phyloP scores from a whole-genome alignment of 2,797 vertebrate genomes.

The Antennarius maculatus region DNA sequence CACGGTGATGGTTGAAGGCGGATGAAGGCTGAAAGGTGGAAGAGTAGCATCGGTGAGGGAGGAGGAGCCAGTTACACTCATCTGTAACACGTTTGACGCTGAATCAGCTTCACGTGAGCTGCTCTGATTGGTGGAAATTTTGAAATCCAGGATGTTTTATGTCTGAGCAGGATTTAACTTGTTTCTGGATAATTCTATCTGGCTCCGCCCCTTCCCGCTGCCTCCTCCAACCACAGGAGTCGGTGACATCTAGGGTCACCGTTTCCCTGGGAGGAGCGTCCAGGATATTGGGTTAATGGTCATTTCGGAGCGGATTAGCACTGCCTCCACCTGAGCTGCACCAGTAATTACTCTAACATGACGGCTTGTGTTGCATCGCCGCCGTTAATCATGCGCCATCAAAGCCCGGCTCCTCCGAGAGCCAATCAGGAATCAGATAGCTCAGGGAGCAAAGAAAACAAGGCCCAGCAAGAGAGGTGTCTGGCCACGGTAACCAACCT shows the following conservation, averaged over 20 bases:
- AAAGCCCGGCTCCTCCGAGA: constrained; percentile 57
- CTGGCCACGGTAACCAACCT: constrained; percentile 66
- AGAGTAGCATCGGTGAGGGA: constrained; percentile 12
- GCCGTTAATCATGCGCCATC: constrained; percentile 77
- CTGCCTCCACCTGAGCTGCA: constrained; percentile 56
- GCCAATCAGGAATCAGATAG: constrained; percentile 70
- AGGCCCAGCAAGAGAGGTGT: constrained; percentile 68
- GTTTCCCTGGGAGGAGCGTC: constrained; percentile 28
- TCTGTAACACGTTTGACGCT: constrained; percentile 58
- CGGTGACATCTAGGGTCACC: background rate
- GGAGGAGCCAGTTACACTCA: constrained; percentile 25
- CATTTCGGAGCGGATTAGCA: constrained; percentile 49
- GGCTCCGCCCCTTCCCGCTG: too few species aligned
- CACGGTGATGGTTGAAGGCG: constrained; percentile 57
- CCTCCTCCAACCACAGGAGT: too few species aligned
- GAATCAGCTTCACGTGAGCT: constrained; percentile 52
- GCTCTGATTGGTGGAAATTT: constrained; percentile 42
- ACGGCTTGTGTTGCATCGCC: constrained; percentile 56
- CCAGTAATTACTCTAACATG: constrained; percentile 67
- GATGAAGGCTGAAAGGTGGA: constrained; percentile 62
- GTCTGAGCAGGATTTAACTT: too few species aligned
- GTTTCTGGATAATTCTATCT: too few species aligned
- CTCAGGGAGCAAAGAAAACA: constrained; percentile 81
- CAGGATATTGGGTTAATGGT: constrained; percentile 46
- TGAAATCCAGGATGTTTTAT: constrained; percentile 7